Base-by-base conservation (phyloP, 2,888 invertebrate genomes). In the Pyrgus malvae region DNA sequence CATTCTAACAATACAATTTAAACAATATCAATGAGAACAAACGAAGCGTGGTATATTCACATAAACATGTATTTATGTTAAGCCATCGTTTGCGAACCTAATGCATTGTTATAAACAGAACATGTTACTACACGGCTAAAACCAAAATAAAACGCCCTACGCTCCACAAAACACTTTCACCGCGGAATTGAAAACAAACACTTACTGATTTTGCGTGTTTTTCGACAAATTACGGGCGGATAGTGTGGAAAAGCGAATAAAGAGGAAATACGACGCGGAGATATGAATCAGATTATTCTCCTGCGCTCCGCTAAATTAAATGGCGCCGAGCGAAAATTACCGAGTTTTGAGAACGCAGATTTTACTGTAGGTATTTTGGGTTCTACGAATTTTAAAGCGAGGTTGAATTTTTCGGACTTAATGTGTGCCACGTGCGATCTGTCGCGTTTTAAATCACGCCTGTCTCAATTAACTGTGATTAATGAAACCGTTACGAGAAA, bases 241-340 rank as follows among this genome's bases (percentile, higher is more conserved):
- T 67, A 60, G 65, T 69, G 61, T 66, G 67, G 65, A 67, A 67
- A 50, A 31, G 29, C 31, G 40, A 14, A 75, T 74, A 75, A 75
- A 78, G 72, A 71, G 76, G 74, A 76, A 74, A 75, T 72, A 76
- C 72, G 63, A 70, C 68, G 67, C 55, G 64, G 62, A 75, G 75
- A 76, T 79, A 81, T 81, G 83, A 85, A 84, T 83, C 82, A 77
- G 83, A 80, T 83, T 80, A 80, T 72, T 67, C 67, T 64, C 69
- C 68, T 68, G 63, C 41, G 25, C 25, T 25, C 37, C 72, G 73
- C 72, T 75, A 78, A 81, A 80, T 79, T 76, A 77, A 80, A 80
- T 74, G 74, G 76, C 73, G 78, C 70, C 21, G 48, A 38, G 76
- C 70, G 70, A 74, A 78, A 77, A 82, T 80, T 78, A 82, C 77